Conservation (phyloP, 2,888 invertebrate species). For the Nasonia oneida region DNA sequence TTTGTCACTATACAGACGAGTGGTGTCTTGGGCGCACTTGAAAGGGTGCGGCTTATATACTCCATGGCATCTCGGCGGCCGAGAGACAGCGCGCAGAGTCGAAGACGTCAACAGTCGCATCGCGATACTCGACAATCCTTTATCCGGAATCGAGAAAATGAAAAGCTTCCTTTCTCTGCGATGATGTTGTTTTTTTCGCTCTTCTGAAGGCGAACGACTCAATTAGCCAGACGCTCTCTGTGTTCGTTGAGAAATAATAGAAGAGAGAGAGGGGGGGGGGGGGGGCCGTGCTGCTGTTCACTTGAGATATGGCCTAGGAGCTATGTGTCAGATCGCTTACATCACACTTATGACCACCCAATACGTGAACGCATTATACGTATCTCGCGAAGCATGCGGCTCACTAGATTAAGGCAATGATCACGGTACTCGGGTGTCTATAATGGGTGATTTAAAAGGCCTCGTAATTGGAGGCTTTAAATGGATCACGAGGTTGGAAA, state of each 20-base stretch:
- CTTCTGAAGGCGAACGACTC: not conserved
- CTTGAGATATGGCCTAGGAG: not conserved
- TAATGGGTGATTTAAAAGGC: not conserved
- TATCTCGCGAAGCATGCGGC: not conserved
- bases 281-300: not conserved
- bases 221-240: not conserved
- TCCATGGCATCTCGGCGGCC: not conserved
- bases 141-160: constrained; percentile 26
- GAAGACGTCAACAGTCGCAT: no score
- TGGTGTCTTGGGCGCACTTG: constrained; percentile 10
- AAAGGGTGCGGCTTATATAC: not conserved
- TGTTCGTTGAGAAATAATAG: not conserved
- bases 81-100: not conserved
- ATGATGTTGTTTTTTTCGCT: not conserved
- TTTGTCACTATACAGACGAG: not conserved
- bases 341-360: not conserved
- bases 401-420: constrained; percentile 12
- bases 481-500: not conserved
- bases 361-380: not conserved
- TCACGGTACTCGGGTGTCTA: not conserved
- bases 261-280: not conserved
- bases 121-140: not conserved
- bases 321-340: not conserved
- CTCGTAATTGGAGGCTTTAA: not conserved
- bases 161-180: not conserved